A percentile compares a stretch with the other conserved stretches of the same genome.
These are phyloP conservation scores for Elgaria multicarinata DNA, from an alignment of 2,113 vertebrate species.

Conservation along the genomic window DNA sequence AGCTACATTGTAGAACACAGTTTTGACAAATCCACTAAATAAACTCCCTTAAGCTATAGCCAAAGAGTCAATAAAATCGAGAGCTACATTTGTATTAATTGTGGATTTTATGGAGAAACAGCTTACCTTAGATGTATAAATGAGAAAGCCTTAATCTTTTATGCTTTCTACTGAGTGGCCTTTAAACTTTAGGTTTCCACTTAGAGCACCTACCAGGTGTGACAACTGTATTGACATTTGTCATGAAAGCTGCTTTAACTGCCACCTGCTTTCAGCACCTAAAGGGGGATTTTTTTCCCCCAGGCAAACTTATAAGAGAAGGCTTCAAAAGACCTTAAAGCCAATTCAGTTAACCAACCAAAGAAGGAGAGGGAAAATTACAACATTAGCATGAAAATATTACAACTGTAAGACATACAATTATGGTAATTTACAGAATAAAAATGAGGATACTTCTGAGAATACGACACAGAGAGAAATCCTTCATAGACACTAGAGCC, in stretches of 20 bases:
- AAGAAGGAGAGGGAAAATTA: slow-evolving; percentile 47
- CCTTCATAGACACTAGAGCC: slow-evolving; percentile 25
- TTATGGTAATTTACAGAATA: slow-evolving; percentile 54
- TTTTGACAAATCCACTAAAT: slow-evolving; percentile 31
- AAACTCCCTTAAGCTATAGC: slow-evolving; percentile 33
- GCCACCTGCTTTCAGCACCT: slow-evolving; percentile 1
- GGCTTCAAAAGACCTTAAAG: slow-evolving; percentile 49
- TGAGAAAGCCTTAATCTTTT: not conserved
- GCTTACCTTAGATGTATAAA: slow-evolving; percentile 22
- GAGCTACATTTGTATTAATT: slow-evolving; percentile 14
- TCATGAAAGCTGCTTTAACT: slow-evolving; percentile 30
- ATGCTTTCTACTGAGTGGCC: slow-evolving; percentile 23
- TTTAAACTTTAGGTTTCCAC: slow-evolving; percentile 30
- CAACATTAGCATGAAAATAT: slow-evolving; percentile 56
- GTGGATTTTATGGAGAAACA: not conserved
- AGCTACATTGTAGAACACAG: not conserved
- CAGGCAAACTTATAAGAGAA: slow-evolving; percentile 23
- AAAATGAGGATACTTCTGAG: slow-evolving; percentile 38
- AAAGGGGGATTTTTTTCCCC: fast-evolving
- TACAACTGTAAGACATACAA: slow-evolving; percentile 34
- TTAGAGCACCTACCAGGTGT: not conserved
- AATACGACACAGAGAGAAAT: slow-evolving; percentile 39
- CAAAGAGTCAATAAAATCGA: slow-evolving; percentile 37
- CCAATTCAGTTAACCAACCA: slow-evolving; percentile 24
- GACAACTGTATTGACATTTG: not conserved